Base-by-base conservation (phyloP, 2,888 invertebrate genomes). In the Hecatera dysodea region DNA sequence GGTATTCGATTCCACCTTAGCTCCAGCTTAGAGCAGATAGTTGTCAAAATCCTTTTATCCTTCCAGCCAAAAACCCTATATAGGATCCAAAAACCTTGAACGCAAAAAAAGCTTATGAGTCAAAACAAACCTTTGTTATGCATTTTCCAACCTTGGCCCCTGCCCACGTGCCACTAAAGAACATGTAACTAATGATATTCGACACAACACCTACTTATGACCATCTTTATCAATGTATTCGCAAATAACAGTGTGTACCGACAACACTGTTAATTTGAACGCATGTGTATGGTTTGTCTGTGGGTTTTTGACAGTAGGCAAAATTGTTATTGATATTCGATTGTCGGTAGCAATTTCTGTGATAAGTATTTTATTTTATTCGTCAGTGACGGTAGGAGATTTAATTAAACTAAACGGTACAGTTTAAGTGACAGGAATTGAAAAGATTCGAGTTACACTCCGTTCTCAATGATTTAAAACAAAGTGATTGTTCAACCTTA, bases 131-230 rank as follows among this genome's bases (percentile, higher is more conserved):
- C 53, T 50, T 60, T n/a, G 53, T 66, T 71, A 70, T 78, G 79
- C 77, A 84, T 80, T 81, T 71, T 75, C 67, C 77, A 88, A 85
- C 92, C 92, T 92, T 92, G 89, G 80, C 83, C 78, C 78, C 88
- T 75, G 75, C 80, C 83, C 79, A 86, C 86, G 67, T 81, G 64
- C 69, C 79, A 44, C 57, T 59, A 69, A 80, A 65, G 73, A 78
- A 75, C 69, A 83, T 78, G 80, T 80, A 84, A 86, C 82, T 81
- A 84, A 85, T 80, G 85, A 83, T 86, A 88, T 89, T 89, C 86
- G 80, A 90, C 88, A 86, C 90, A 89, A 81, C 88, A 87, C 90
- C 90, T 81, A 89, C 88, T 82, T 86, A 77, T 68, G 69, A 75
- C 73, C 83, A 80, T 82, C 80, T 87, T 90, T 86, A 87, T 78